A percentile compares a stretch with the other conserved stretches of the same genome.
These are phyloP conservation scores for Acanthosoma haemorrhoidale DNA, from an alignment of 2,888 invertebrate species.

Conservation along the genomic window DNA sequence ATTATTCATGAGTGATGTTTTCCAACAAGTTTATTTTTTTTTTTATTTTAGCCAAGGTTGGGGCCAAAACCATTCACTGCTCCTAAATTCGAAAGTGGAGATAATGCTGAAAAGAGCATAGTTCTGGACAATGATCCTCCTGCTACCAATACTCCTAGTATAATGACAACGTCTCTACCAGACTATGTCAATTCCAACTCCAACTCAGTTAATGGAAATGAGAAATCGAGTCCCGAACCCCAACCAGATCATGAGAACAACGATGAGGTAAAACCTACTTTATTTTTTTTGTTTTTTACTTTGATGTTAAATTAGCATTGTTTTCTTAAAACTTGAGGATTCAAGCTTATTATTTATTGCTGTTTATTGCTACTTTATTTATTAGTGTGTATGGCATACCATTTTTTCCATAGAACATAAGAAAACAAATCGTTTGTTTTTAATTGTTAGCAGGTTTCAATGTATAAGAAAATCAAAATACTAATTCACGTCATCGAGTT, in stretches of 20 bases:
- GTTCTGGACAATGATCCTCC: constrained; percentile 32
- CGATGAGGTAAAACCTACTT: constrained; percentile 35
- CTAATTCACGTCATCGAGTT: too few relatives aligned
- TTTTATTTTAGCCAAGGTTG: constrained; percentile 63
- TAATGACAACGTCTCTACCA: constrained; percentile 23
- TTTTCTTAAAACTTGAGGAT: constrained; percentile 30
- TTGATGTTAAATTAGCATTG: neutral
- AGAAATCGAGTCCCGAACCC: constrained; percentile 32
- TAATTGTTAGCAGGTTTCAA: neutral
- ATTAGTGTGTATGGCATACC: too few relatives aligned
- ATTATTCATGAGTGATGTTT: constrained; percentile 31
- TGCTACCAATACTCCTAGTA: neutral
- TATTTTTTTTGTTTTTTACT: neutral
- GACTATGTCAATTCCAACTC: constrained; percentile 31
- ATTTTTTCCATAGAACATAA: too few relatives aligned
- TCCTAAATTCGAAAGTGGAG: constrained; percentile 47
- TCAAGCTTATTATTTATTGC: too few relatives aligned
- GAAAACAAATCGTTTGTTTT: neutral
- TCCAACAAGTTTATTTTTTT: neutral
- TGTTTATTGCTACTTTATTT: too few relatives aligned
- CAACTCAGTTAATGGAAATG: constrained; percentile 35
- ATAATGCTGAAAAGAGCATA: constrained; percentile 26
- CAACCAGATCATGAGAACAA: constrained; percentile 36
- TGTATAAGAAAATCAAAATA: too few relatives aligned
- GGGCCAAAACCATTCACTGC: constrained; percentile 83